Percentiles rank a stretch among this genome's conserved stretches.
These are phyloP conservation scores for Agrochola lota DNA, from an alignment of 2,888 invertebrate genomes.

Conservation along the genomic window DNA sequence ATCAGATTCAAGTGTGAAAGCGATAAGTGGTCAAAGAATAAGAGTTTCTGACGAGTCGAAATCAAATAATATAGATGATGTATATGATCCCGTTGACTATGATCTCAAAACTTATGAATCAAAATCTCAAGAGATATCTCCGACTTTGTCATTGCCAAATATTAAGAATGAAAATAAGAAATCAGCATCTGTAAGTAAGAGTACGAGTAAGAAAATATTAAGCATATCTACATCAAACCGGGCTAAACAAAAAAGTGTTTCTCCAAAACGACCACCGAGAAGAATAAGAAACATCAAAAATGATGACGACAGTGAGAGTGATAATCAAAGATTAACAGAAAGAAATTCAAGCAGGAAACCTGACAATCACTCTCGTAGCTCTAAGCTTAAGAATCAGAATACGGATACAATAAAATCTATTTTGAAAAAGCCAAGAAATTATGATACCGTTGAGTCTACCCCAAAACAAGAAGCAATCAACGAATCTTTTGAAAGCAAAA, in stretches of 20 bases:
- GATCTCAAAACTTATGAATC: constrained; percentile 86
- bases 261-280: constrained; percentile 92
- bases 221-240: constrained; percentile 79
- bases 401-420: constrained; percentile 91
- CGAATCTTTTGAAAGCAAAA: constrained; percentile 80
- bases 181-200: constrained; percentile 80
- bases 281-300: constrained; percentile 87
- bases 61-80: constrained; percentile 81
- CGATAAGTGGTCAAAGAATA: constrained; percentile 93
- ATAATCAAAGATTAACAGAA: constrained; percentile 84
- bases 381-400: constrained; percentile 81
- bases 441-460: constrained; percentile 76
- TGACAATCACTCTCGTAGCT: constrained; percentile 71
- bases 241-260: constrained; percentile 87
- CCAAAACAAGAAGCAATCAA: constrained; percentile 78
- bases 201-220: constrained; percentile 80
- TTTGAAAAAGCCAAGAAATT: constrained; percentile 90
- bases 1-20: constrained; percentile 90
- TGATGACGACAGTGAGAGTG: constrained; percentile 89
- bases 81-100: constrained; percentile 88
- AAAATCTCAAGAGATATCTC: constrained; percentile 80
- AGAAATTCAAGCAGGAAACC: constrained; percentile 77
- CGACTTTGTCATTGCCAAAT: constrained; percentile 84
- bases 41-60: constrained; percentile 91
- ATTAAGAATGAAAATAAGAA: constrained; percentile 87